Percentiles rank a stretch among this genome's conserved stretches.
Evolutionary conservation across 2,797 vertebrate genomes (phyloP).

Genomic region (Psittacula echo): DNA sequence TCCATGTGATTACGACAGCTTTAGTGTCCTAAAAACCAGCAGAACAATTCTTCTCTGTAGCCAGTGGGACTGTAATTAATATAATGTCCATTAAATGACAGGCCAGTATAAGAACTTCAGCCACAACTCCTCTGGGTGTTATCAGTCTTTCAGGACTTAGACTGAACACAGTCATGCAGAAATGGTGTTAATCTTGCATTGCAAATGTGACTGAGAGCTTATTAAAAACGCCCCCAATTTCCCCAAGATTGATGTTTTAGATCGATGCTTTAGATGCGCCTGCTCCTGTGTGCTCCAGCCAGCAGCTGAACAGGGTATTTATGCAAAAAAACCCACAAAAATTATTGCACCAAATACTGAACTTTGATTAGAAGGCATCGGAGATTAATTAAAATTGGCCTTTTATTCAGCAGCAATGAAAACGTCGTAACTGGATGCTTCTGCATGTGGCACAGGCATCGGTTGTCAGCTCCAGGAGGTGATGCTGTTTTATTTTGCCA

Average conservation of each 20-base stretch:
- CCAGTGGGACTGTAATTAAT: neutral
- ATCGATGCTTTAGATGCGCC: neutral
- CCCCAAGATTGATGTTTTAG: neutral
- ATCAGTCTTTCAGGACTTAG: neutral
- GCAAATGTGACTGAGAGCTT: constrained; percentile 13
- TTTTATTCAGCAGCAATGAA: neutral
- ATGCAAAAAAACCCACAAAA: neutral
- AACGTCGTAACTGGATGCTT: neutral
- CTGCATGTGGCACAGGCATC: neutral
- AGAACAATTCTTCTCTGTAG: neutral
- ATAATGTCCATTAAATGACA: constrained; percentile 24
- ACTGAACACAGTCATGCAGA: constrained; percentile 8
- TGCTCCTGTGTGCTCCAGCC: neutral
- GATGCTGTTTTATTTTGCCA: neutral
- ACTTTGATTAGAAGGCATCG: neutral
- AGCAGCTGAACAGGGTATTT: neutral
- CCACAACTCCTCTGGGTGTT: constrained; percentile 23
- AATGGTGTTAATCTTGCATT: constrained; percentile 17
- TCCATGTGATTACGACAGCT: neutral
- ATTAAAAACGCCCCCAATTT: neutral
- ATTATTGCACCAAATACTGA: neutral
- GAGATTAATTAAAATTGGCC: neutral
- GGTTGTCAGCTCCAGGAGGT: neutral
- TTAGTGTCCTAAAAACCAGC: neutral
- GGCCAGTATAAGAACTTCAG: neutral